phyloP scores from a whole-genome alignment of 2,113 vertebrate genomes.

The Galemys pyrenaicus region DNA sequence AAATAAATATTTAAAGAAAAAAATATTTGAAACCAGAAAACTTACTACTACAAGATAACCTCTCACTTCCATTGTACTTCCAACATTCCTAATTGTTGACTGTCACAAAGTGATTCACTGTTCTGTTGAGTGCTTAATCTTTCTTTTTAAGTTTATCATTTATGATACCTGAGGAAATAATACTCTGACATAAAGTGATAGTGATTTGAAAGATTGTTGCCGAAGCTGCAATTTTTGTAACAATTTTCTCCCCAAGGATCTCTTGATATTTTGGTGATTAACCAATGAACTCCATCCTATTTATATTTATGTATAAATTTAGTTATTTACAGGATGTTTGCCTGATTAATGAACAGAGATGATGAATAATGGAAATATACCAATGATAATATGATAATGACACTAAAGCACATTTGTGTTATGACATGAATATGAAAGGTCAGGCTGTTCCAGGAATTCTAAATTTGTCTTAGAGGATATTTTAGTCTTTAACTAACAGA shows the following conservation, averaged over 20 bases:
- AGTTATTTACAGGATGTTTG: constrained; percentile 71
- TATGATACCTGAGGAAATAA: background rate
- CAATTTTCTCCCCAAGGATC: constrained; percentile 44
- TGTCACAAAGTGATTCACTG: background rate
- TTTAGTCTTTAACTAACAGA: constrained; percentile 53
- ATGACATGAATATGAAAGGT: constrained; percentile 52
- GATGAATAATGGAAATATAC: constrained; percentile 55
- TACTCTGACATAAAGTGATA: constrained; percentile 37
- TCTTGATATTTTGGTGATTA: constrained; percentile 58
- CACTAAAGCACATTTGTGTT: constrained; percentile 51
- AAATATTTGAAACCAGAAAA: background rate
- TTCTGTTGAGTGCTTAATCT: background rate
- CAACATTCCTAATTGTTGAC: background rate
- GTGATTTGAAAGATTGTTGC: background rate
- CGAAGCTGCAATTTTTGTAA: constrained; percentile 36
- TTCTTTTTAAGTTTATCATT: constrained; percentile 42
- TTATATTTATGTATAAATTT: constrained; percentile 68
- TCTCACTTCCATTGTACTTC: background rate
- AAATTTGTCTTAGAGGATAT: constrained; percentile 67
- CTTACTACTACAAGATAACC: background rate
- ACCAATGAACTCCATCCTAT: constrained; percentile 69
- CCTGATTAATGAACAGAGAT: constrained; percentile 65
- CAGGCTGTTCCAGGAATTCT: constrained; percentile 69
- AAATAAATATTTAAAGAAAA: no score
- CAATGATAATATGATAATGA: constrained; percentile 62